These are phyloP conservation scores for Oxyruncus cristatus DNA, from an alignment of 2,113 vertebrate species.

Conservation along the genomic window DNA sequence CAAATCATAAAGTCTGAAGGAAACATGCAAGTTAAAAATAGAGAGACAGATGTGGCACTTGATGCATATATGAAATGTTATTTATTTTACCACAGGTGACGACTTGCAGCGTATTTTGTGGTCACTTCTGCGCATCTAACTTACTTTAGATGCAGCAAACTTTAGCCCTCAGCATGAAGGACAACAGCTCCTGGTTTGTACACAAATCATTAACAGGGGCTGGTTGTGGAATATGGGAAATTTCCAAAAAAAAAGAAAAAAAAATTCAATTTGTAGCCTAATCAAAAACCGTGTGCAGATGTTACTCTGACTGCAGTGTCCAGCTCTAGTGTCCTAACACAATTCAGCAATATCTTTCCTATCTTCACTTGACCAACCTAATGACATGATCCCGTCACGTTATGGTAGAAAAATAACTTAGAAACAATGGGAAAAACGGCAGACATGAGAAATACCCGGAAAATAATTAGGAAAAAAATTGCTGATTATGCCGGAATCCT, in stretches of 20 bases:
- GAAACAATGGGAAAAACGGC: constrained; percentile 9
- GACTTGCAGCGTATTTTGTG: neutral
- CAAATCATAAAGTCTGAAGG: constrained; percentile 64
- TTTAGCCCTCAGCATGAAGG: neutral
- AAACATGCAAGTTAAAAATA: constrained; percentile 39
- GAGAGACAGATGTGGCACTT: constrained; percentile 25
- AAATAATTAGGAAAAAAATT: constrained; percentile 16
- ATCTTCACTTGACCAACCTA: neutral
- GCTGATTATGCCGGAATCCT: constrained; percentile 28
- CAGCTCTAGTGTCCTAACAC: constrained; percentile 2
- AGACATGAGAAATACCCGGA: constrained; percentile 23
- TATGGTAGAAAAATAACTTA: neutral
- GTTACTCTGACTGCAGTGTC: neutral
- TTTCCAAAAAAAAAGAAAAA: neutral
- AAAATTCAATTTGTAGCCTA: neutral
- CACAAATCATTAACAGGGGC: neutral
- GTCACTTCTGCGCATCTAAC: neutral
- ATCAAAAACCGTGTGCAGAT: neutral
- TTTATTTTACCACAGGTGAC: constrained; percentile 21
- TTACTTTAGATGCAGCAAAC: neutral
- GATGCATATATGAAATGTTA: neutral
- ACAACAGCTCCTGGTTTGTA: neutral
- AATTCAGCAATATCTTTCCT: neutral
- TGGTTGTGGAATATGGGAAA: neutral
- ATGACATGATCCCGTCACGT: neutral